A percentile compares a stretch with the other conserved stretches of the same genome.
Conservation (phyloP, 2,888 invertebrate species). For the Elysia crispata region DNA sequence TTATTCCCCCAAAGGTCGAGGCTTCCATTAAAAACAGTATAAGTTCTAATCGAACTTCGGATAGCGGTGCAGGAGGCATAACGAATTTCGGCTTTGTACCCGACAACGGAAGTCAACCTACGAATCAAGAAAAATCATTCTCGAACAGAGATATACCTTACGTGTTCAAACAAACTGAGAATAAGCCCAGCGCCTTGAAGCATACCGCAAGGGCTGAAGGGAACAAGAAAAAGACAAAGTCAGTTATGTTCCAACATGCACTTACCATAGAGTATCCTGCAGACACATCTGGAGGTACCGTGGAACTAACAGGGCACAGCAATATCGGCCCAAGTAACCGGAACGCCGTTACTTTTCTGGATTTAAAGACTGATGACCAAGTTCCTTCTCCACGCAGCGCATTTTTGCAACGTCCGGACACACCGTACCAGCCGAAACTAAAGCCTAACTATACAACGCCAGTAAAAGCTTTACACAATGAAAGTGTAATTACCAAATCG, state of each 20-base stretch:
- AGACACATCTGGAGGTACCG: neutral
- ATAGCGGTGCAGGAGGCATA: neutral
- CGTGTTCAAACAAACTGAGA: neutral
- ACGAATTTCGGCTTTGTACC: neutral
- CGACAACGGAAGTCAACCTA: neutral
- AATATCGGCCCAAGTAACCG: neutral
- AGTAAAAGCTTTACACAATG: too few relatives aligned
- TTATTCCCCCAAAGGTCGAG: too few relatives aligned
- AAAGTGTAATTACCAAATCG: too few relatives aligned
- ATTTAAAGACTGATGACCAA: neutral
- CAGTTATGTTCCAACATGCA: neutral
- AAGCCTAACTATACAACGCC: neutral
- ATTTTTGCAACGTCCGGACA: slow-evolving; percentile 21
- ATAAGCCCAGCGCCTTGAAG: neutral
- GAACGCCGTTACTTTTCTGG: neutral
- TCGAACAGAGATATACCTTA: too few relatives aligned
- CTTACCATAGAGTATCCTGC: neutral
- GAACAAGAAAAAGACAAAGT: neutral
- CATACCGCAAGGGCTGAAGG: neutral
- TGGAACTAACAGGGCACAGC: neutral
- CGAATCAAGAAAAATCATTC: neutral
- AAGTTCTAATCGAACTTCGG: too few relatives aligned
- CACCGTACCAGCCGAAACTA: slow-evolving; percentile 14
- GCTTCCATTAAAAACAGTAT: neutral
- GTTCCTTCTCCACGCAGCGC: slow-evolving; percentile 23